A percentile compares a stretch with the other conserved stretches of the same genome.
Evolutionary conservation across 2,888 invertebrate genomes (phyloP).

Genomic region (Ethmia dodecea): DNA sequence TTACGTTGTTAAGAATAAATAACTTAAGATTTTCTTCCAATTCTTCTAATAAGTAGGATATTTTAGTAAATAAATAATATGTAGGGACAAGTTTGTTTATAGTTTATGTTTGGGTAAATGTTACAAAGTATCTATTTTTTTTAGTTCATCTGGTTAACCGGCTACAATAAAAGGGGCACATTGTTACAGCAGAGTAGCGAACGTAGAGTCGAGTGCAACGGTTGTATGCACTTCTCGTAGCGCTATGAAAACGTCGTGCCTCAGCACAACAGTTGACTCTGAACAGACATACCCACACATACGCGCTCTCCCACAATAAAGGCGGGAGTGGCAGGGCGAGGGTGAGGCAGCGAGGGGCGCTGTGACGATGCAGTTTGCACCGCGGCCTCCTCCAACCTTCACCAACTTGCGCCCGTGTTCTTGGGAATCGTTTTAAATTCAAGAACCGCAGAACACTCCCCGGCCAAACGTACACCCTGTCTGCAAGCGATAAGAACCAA

Average conservation of each 20-base stretch:
- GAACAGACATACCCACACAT: conserved; percentile 54
- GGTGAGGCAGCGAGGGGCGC: conserved; percentile 40
- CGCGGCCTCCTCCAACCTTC: conserved; percentile 75
- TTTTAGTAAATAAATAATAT: too few species aligned
- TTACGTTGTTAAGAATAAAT: too few species aligned
- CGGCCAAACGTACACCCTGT: conserved; percentile 48
- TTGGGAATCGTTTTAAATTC: conserved; percentile 77
- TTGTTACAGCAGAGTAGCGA: conserved; percentile 47
- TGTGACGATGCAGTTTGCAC: conserved; percentile 76
- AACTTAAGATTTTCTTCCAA: too few species aligned
- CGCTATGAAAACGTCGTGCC: conserved; percentile 60
- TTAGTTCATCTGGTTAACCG: conserved; percentile 27
- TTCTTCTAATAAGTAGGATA: too few species aligned
- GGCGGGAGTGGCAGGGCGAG: conserved; percentile 32
- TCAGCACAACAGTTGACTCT: conserved; percentile 69
- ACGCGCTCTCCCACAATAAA: conserved; percentile 52
- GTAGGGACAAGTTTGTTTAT: too few species aligned
- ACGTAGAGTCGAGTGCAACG: conserved; percentile 48
- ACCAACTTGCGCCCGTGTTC: conserved; percentile 75
- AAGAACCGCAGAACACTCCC: conserved; percentile 65
- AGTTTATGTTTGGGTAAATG: too few species aligned
- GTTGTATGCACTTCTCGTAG: conserved; percentile 41
- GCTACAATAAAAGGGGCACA: conserved; percentile 35
- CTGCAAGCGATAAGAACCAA: conserved; percentile 37
- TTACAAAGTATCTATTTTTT: too few species aligned